Conservation (phyloP, 2,113 vertebrate genomes). For the Microtus ochrogaster region DNA sequence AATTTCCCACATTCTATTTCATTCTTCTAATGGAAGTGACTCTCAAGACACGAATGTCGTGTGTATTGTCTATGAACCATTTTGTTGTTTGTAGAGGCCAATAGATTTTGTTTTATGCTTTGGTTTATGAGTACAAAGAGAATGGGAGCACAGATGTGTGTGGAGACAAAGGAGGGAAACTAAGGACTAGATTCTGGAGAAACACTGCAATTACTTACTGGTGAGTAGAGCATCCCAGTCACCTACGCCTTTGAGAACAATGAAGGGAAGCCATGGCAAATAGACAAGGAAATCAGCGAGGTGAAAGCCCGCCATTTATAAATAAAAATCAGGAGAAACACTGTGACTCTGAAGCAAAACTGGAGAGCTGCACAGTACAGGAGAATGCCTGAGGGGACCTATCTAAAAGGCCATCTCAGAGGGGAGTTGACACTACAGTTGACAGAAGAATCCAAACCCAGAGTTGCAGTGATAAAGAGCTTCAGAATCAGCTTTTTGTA, state of each 20-base stretch:
- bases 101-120: background rate
- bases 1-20: background rate
- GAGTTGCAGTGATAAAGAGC: background rate
- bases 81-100: background rate
- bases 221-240: background rate
- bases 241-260: background rate
- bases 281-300: background rate
- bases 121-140: background rate
- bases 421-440: background rate
- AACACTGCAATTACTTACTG: background rate
- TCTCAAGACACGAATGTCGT: background rate
- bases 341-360: background rate
- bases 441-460: background rate
- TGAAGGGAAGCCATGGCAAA: background rate
- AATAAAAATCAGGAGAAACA: background rate
- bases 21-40: background rate
- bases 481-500: background rate
- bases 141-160: background rate
- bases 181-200: background rate
- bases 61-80: background rate
- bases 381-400: background rate
- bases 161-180: background rate
- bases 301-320: background rate
- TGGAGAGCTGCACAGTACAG: background rate
- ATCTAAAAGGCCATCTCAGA: background rate